phyloP scores from a whole-genome alignment of 2,888 invertebrate species.

The Diplazon laetatorius region DNA sequence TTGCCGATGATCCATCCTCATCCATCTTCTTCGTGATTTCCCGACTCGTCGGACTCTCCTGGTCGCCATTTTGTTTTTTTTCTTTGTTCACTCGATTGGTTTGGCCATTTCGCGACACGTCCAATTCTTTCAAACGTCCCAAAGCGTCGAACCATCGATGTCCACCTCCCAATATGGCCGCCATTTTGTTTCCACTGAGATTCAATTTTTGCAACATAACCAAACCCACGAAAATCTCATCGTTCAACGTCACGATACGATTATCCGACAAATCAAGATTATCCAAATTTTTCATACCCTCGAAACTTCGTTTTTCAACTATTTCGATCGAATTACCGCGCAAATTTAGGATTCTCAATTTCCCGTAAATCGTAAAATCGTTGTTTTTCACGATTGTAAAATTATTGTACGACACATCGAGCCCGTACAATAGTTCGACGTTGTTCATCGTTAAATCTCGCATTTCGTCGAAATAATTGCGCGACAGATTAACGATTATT shows the following conservation, averaged over 20 bases:
- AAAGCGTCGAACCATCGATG: slow-evolving; percentile 85
- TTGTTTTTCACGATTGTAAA: slow-evolving; percentile 84
- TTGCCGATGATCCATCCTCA: not conserved
- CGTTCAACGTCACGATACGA: slow-evolving; percentile 84
- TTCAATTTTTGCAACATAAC: slow-evolving; percentile 88
- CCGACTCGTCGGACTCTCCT: not conserved
- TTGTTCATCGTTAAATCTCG: slow-evolving; percentile 62
- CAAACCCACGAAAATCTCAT: slow-evolving; percentile 85
- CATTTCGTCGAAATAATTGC: slow-evolving; percentile 72
- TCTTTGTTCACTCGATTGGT: slow-evolving; percentile 83
- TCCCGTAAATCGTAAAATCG: slow-evolving; percentile 84
- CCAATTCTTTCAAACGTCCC: slow-evolving; percentile 87
- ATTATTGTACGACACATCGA: slow-evolving; percentile 86
- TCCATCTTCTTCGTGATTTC: not conserved
- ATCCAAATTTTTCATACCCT: slow-evolving; percentile 86
- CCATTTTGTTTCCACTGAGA: slow-evolving; percentile 87
- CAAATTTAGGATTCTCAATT: slow-evolving; percentile 86
- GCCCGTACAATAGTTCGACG: slow-evolving; percentile 80
- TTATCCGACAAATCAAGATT: slow-evolving; percentile 89
- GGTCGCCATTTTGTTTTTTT: not conserved
- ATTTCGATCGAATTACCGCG: slow-evolving; percentile 87
- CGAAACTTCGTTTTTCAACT: slow-evolving; percentile 85
- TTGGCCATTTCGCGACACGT: slow-evolving; percentile 87
- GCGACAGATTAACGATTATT: slow-evolving; percentile 72
- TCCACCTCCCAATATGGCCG: slow-evolving; percentile 86